Evolutionary conservation across 2,797 vertebrate genomes (phyloP), one percentile per base, ranked within the genome.

Genomic region (Schizothorax lantsangensis): DNA sequence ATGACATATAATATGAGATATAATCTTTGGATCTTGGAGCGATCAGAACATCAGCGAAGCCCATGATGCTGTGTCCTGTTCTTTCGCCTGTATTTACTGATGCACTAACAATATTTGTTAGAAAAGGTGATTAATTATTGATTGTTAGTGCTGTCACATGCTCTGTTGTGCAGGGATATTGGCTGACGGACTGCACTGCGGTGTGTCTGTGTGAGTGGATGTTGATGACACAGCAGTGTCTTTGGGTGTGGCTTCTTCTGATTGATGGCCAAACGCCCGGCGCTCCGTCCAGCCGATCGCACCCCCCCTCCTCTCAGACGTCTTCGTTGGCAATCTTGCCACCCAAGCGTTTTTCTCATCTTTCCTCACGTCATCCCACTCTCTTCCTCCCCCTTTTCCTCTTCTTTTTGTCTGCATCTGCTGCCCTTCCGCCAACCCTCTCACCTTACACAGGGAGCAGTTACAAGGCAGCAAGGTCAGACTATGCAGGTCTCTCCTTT

Each of bases 391-490:
- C 33, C 49, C 82, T 66, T 87, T 66, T 47, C 84, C 87, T 84
- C 59, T 68, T 43, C 40, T 47, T 73, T 86, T 64, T 79, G 81
- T 87, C 84, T 89, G 84, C 86, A 88, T 91, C 91, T 90, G 84
- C 87, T 89, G 89, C 86, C 64, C 74, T 91, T 92, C 92, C 93
- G 91, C 92, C 86, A 86, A 90, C 88, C 89, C 78, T 84, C 85
- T 90, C 88, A 38, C 83, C 87, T 87, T 88, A 83, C 86, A 86
- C 72, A 59, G 81, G 80, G 89, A 92, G 91, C 91, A 90, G 89
- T 91, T 91, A 91, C 91, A 90, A 93, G 92, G 92, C 93, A 92
- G 93, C 94, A 95, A 96, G 95, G 95, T 95, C 94, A 95, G 91
- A 93, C 91, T 91, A 89, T 89, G 91, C 93, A 91, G 52, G 59